Evolutionary conservation across 1,140 invertebrate genomes (phyloP), one percentile per base, ranked within the genome.

Genomic region (Elymnias hypermnestra): DNA sequence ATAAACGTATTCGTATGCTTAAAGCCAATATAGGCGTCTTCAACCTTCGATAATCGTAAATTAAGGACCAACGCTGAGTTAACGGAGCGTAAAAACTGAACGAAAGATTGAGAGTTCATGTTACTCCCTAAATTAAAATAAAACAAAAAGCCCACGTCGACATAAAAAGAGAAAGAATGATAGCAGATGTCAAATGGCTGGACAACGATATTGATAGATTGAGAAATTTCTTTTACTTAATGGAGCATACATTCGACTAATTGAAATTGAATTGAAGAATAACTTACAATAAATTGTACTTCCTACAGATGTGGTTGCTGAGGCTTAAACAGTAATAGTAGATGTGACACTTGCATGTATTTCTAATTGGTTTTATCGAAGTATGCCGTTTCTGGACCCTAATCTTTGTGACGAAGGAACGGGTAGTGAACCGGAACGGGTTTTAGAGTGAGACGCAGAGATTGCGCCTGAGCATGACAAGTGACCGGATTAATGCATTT

Each of bases 401-500:
- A 78, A 79, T 83, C 72, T 76, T 72, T 70, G 63, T 68, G 63
- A 61, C 47, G 63, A 68, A 54, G 51, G 50, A 61, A 41, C 53
- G 66, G 69, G 69, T 70, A 51, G 57, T 47, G 37, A 45, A 53
- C 53, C 59, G 64, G 67, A 79, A 81, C 79, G 66, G 60, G 79
- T 81, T 79, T 81, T 74, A 71, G 75, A 81, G 59, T 54, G 68
- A 55, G 72, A 81, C 33, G 50, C 46, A 48, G 37, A 48, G 25
- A 59, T 35, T 61, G 69, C 64, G 72, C 64, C 46, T 39, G 70
- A 62, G 62, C 70, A 71, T 81, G 77, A 75, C 77, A 84, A 82
- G 77, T 84, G 72, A 78, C 69, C 74, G 75, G 81, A 82, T 84
- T 82, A 84, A 83, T 78, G 77, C 72, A 79, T 77, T 83, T 83